Percentiles rank a stretch among this genome's conserved stretches.
Conservation (phyloP, 2,797 vertebrate genomes). For the Pipistrellus nathusii region DNA sequence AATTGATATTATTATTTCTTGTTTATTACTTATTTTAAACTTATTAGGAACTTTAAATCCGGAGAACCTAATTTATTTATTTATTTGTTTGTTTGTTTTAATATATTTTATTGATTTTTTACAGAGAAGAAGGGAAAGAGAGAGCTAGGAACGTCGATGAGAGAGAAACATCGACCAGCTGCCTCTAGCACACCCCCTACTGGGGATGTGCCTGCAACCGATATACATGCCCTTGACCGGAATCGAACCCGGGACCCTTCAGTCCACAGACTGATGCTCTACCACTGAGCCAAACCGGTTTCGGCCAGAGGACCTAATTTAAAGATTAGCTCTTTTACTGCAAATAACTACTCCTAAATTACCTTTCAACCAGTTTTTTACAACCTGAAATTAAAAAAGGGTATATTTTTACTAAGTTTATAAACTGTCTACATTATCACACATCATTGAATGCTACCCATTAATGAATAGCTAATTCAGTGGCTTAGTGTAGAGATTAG, state of each 20-base stretch:
- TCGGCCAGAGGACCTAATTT: background rate
- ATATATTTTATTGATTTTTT: too few relatives aligned
- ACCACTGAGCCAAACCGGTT: too few relatives aligned
- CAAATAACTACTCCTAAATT: constrained; percentile 48
- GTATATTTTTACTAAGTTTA: constrained; percentile 18
- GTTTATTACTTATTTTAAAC: constrained; percentile 22
- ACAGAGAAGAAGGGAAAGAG: too few relatives aligned
- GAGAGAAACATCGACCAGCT: too few relatives aligned
- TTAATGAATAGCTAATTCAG: constrained; percentile 41
- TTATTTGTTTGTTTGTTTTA: too few relatives aligned
- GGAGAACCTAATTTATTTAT: background rate
- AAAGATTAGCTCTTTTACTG: constrained; percentile 31
- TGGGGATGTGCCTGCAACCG: too few relatives aligned
- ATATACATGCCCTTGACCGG: too few relatives aligned
- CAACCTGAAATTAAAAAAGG: background rate
- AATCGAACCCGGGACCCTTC: too few relatives aligned
- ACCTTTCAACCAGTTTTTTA: constrained; percentile 13
- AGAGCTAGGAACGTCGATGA: too few relatives aligned
- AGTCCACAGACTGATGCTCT: too few relatives aligned
- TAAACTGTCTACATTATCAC: constrained; percentile 24
- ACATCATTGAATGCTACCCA: constrained; percentile 3
- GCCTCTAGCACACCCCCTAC: too few relatives aligned
- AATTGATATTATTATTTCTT: background rate
- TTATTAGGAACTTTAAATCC: background rate
- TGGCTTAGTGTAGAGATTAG: constrained; percentile 51